A percentile compares a stretch with the other conserved stretches of the same genome.
Conservation (phyloP, 1,140 invertebrate genomes). For the Acromyrmex charruanus region DNA sequence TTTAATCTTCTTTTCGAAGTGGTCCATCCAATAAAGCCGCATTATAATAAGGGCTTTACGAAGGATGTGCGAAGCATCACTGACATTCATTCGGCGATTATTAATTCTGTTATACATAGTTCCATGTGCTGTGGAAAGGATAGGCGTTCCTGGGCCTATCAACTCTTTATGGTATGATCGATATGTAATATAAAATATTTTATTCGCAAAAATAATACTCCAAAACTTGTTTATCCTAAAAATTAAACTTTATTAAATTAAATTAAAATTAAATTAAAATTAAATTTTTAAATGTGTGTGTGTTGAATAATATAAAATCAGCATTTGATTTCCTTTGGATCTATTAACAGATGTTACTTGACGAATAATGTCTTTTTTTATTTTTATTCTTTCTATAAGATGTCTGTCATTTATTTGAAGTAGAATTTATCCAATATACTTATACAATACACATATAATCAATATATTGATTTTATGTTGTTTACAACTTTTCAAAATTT, state of each 20-base stretch:
- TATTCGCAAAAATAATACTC: not conserved
- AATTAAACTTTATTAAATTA: too few species aligned
- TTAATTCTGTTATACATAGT: constrained; percentile 88
- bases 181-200: not conserved
- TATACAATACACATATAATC: not conserved
- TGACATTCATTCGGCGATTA: constrained; percentile 83
- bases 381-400: not conserved
- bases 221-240: too few species aligned
- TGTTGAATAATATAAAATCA: not conserved
- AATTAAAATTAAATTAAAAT: not conserved
- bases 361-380: not conserved
- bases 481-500: not conserved
- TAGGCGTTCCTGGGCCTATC: constrained; percentile 88
- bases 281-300: constrained; percentile 1
- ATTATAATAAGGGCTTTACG: constrained; percentile 72
- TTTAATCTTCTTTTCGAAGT: constrained; percentile 84
- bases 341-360: not conserved
- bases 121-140: constrained; percentile 89
- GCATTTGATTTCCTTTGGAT: not conserved
- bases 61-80: constrained; percentile 79
- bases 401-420: not conserved
- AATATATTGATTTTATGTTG: constrained; percentile 15
- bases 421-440: not conserved
- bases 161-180: constrained; percentile 87
- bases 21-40: constrained; percentile 78